phyloP scores from a whole-genome alignment of 2,888 invertebrate species.

The Hydriomena furcata region DNA sequence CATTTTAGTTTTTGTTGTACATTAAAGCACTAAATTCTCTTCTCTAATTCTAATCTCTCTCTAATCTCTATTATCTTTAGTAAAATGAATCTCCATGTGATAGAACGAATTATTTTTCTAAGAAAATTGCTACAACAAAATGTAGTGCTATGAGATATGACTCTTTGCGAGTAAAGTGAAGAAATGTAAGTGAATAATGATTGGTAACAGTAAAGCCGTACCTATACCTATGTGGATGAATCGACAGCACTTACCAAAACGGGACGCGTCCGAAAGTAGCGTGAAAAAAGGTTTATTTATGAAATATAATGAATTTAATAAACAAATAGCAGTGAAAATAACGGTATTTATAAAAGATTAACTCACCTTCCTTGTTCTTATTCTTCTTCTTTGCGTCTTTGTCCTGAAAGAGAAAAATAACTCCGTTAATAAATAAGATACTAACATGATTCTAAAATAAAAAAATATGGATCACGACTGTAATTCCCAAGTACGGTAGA shows the following conservation, averaged over 20 bases:
- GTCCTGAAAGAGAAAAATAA: slow-evolving; percentile 85
- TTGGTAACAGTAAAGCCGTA: slow-evolving; percentile 25
- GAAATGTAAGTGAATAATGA: slow-evolving; percentile 9
- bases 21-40: no score
- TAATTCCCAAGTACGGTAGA: no score
- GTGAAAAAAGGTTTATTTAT: slow-evolving; percentile 13
- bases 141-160: no score
- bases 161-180: no score
- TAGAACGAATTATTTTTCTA: no score
- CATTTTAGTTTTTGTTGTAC: no score
- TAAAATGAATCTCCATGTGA: no score
- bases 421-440: background rate
- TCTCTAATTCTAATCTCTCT: no score
- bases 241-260: slow-evolving; percentile 34
- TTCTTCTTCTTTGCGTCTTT: slow-evolving; percentile 94
- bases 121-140: no score
- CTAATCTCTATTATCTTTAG: no score
- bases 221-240: slow-evolving; percentile 32
- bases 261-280: slow-evolving; percentile 17
- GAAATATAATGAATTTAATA: background rate
- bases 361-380: slow-evolving; percentile 95
- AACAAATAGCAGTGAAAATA: background rate
- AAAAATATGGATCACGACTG: no score
- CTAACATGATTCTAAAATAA: no score
- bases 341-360: background rate